These are phyloP conservation scores for Coelopa frigida DNA, from an alignment of 1,140 invertebrate genomes.

Conservation along the genomic window DNA sequence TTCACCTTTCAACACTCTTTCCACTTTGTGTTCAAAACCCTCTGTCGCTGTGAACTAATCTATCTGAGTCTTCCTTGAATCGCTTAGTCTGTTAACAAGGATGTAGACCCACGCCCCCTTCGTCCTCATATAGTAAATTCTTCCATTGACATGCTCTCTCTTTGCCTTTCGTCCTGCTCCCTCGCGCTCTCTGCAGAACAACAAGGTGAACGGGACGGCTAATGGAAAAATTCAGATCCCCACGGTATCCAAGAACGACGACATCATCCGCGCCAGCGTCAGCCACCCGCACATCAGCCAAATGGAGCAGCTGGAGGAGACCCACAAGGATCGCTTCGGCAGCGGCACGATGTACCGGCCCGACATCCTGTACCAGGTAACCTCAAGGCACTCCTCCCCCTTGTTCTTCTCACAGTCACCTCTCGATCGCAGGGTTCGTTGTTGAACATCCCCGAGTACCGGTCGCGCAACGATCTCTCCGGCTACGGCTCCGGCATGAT, in stretches of 20 bases:
- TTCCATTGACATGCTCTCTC: too few relatives aligned
- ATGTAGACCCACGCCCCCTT: too few relatives aligned
- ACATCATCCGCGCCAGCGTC: slow-evolving; percentile 24
- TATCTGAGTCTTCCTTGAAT: too few relatives aligned
- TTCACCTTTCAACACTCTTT: too few relatives aligned
- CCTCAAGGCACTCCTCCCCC: slow-evolving; percentile 26
- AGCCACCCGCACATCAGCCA: slow-evolving; percentile 33
- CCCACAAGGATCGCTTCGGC: slow-evolving; percentile 42
- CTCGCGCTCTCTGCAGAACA: slow-evolving; percentile 27
- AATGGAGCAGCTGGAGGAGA: slow-evolving; percentile 20
- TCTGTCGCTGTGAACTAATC: too few relatives aligned
- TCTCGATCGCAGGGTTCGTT: slow-evolving; percentile 37
- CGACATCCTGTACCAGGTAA: slow-evolving; percentile 82
- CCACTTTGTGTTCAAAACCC: too few relatives aligned
- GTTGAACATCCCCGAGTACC: slow-evolving; percentile 46
- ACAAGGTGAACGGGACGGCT: slow-evolving; percentile 24
- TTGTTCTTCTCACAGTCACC: too few relatives aligned
- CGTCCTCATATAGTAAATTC: too few relatives aligned
- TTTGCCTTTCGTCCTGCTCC: too few relatives aligned
- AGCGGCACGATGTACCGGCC: slow-evolving; percentile 75
- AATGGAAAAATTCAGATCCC: slow-evolving; percentile 19
- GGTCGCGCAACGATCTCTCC: slow-evolving; percentile 40
- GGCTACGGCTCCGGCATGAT: slow-evolving; percentile 25
- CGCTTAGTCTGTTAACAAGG: too few relatives aligned
- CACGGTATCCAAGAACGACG: slow-evolving; percentile 26